Percentiles rank a stretch among this genome's conserved stretches.
Conservation (phyloP, 2,113 vertebrate species). For the Trogon surrucura region DNA sequence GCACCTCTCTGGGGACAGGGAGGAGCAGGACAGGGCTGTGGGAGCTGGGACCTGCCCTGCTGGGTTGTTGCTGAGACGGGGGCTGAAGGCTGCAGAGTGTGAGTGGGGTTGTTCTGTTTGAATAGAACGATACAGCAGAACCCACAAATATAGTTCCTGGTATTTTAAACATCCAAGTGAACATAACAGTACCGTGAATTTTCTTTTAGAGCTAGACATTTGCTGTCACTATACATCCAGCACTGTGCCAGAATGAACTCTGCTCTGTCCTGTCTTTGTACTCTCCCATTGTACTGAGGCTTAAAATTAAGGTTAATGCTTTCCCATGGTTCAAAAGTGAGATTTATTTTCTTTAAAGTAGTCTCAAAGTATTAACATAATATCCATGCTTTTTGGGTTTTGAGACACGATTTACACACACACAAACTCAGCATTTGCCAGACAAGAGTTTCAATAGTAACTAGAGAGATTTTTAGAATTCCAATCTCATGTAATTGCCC, state of each 20-base stretch:
- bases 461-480: not conserved
- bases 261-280: not conserved
- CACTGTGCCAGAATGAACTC: not conserved
- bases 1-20: accelerated
- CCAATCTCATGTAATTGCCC: not conserved
- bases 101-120: not conserved
- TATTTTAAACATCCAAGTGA: not conserved
- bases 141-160: not conserved
- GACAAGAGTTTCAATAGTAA: not conserved
- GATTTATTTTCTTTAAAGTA: not conserved
- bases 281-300: not conserved
- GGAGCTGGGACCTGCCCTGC: not conserved
- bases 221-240: not conserved
- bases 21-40: not conserved
- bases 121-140: not conserved
- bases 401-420: not conserved
- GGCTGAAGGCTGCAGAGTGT: not conserved
- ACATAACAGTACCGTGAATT: not conserved
- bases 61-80: not conserved
- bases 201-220: not conserved
- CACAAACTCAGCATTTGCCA: not conserved
- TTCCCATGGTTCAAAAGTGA: not conserved
- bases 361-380: not conserved
- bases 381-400: not conserved
- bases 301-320: not conserved